phyloP scores from a whole-genome alignment of 2,888 invertebrate species.

The Cheilosia vulpina region DNA sequence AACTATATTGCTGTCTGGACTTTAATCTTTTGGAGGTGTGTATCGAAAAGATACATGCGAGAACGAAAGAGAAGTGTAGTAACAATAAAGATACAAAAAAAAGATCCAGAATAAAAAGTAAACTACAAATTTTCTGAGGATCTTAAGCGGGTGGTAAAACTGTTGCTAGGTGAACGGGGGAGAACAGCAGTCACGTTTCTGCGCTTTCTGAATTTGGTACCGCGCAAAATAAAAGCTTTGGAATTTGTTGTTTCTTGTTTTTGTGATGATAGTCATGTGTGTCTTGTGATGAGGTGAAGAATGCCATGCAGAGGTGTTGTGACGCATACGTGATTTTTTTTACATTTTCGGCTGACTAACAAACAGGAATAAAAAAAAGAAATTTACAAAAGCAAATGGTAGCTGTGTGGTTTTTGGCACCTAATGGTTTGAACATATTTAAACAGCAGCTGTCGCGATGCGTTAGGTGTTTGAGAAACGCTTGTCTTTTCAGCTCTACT shows the following conservation, averaged over 20 bases:
- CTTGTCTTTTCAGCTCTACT: not conserved
- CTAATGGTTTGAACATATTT: not conserved
- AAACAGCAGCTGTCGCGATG: not conserved
- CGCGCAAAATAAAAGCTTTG: not conserved
- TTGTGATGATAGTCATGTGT: not conserved
- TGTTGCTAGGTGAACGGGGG: conserved; percentile 19
- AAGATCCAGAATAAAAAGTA: not conserved
- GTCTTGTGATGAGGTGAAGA: conserved; percentile 8
- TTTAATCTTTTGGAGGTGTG: conserved; percentile 29
- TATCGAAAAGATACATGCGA: not conserved
- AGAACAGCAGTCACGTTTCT: conserved; percentile 11
- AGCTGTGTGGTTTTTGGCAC: not conserved
- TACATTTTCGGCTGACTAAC: not conserved
- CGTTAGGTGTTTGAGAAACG: not conserved
- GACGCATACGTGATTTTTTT: conserved; percentile 11
- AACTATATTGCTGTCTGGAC: not conserved
- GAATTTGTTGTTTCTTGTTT: not conserved
- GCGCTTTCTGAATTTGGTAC: not conserved
- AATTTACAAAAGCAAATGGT: not conserved
- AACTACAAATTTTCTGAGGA: not conserved
- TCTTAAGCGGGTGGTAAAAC: not conserved
- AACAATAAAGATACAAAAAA: not conserved
- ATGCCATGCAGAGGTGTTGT: not conserved
- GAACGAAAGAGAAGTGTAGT: not conserved
- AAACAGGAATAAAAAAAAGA: too few species aligned